Percentiles rank a stretch among this genome's conserved stretches.
phyloP scores from a whole-genome alignment of 2,797 vertebrate species.

The Pelochelys cantorii region DNA sequence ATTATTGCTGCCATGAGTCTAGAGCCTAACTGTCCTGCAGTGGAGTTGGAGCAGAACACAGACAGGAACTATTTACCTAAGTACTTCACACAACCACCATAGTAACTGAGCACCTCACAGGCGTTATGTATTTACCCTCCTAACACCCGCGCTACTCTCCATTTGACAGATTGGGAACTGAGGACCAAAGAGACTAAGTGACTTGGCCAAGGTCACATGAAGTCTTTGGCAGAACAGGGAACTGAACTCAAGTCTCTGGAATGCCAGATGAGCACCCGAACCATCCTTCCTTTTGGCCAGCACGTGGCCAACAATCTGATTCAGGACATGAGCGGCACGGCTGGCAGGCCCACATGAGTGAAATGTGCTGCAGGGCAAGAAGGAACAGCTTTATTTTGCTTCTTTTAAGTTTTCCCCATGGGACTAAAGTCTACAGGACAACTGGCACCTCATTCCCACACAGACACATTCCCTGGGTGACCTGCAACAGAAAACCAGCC shows the following conservation, averaged over 20 bases:
- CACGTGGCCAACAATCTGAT: background rate
- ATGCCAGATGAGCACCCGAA: background rate
- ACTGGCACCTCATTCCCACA: background rate
- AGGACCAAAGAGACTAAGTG: background rate
- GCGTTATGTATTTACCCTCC: background rate
- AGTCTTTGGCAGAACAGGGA: background rate
- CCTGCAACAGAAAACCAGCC: background rate
- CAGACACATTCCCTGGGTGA: background rate
- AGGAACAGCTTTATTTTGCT: background rate
- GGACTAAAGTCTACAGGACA: background rate
- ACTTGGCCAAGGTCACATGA: background rate
- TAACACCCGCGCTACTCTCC: background rate
- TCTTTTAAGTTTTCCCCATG: background rate
- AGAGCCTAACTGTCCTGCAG: background rate
- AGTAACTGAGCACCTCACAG: background rate
- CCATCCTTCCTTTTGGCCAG: background rate
- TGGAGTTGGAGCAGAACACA: background rate
- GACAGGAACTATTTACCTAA: background rate
- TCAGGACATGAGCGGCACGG: background rate
- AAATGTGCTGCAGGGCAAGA: background rate
- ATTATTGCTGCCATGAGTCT: background rate
- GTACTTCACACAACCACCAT: background rate
- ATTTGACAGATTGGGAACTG: background rate
- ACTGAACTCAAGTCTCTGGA: background rate
- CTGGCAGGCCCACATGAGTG: background rate